Evolutionary conservation across 2,113 vertebrate genomes (phyloP), one percentile per base, ranked within the genome.

Genomic region (Oreocharis arfaki): DNA sequence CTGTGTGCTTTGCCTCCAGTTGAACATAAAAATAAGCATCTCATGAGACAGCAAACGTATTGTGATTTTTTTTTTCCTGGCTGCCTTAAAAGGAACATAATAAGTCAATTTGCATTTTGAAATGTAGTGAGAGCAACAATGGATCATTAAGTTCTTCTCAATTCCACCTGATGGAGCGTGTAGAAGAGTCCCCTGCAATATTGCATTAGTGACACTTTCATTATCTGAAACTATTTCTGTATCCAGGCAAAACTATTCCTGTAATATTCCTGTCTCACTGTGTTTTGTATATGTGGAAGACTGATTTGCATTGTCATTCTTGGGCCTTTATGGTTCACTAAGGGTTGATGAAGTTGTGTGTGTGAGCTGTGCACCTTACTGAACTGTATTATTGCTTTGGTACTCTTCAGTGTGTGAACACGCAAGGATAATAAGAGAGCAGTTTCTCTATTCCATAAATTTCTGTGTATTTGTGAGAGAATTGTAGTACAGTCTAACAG

Each of bases 21-120:
- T 67, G 87, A 88, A 80, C 92, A 95, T 61, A 90, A 93, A 78
- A 87, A 84, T 80, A 80, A 93, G 32, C 63, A 84, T 93, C 91
- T 95, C 94, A 61, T 3, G 70, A 84, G 87, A 80, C 35, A 95
- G 52, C 17, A 71, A 84, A 90, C 1, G 5, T 80, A 94, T 89
- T 85, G 84, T 56, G 55, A 8, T 67, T 32, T 65, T 89, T 95
- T 95, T 95, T 91, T 91, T 84, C 28, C 37, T 71, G 26, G 1
- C 35, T 68, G 33, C 39, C 20, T 88, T 94, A 96, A 96, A 84
- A 95, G 69, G 95, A 97, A 74, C 46, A 89, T 93, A 97, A 83
- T 92, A 97, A 95, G 89, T 97, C 86, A 96, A 94, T 98, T 97
- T 97, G 76, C 95, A 97, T 98, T 97, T 97, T 97, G 73, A 97